Evolutionary conservation across 1,140 invertebrate genomes (phyloP).

Genomic region (Chelonus insularis): DNA sequence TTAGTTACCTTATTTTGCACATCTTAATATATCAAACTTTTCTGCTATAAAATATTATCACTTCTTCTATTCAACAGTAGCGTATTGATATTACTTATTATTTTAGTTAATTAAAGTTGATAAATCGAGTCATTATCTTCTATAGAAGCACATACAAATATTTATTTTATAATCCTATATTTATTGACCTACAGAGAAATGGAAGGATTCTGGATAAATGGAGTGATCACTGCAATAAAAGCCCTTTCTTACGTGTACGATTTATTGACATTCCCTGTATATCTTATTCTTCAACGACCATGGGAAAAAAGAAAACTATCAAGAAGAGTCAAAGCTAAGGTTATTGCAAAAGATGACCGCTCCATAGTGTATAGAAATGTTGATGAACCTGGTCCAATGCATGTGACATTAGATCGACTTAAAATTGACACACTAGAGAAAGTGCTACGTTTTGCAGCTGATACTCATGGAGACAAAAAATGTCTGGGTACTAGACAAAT

Average conservation of each 20-base stretch:
- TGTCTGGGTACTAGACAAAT: constrained; percentile 92
- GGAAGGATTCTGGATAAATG: constrained; percentile 77
- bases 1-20: no score
- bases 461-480: constrained; percentile 70
- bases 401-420: constrained; percentile 72
- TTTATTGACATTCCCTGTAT: constrained; percentile 86
- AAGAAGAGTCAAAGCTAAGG: constrained; percentile 71
- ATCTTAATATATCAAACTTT: no score
- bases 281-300: constrained; percentile 83
- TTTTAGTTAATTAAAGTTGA: no score
- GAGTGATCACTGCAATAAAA: constrained; percentile 74
- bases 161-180: no score
- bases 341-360: constrained; percentile 61
- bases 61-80: no score
- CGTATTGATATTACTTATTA: no score
- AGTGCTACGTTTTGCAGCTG: constrained; percentile 77
- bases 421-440: constrained; percentile 86
- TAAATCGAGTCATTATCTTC: no score
- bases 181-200: constrained; percentile 64
- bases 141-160: no score
- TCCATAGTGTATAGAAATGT: constrained; percentile 75
- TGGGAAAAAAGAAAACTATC: constrained; percentile 80
- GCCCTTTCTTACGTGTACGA: constrained; percentile 83
- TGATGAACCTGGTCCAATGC: constrained; percentile 67
- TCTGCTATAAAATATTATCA: no score